Evolutionary conservation across 2,113 vertebrate species (phyloP), one percentile per base, ranked within the genome.

Genomic region (Dicerorhinus sumatrensis): DNA sequence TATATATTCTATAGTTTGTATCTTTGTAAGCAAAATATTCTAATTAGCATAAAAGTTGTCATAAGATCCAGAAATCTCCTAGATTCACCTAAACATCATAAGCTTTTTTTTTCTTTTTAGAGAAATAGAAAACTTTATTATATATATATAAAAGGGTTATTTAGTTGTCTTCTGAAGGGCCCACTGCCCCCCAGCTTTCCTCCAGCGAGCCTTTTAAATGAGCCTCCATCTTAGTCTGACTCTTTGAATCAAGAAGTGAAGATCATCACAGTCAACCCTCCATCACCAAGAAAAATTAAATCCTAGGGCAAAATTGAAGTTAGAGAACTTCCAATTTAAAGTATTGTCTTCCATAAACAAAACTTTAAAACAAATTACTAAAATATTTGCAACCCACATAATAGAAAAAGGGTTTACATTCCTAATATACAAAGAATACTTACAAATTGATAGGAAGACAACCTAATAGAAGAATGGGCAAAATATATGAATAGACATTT

Each of bases 21-120:
- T 86, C 79, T 87, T 92, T 83, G 2, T 83, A 94, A 96, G 42
- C 95, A 58, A 96, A 89, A 48, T 75, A 84, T 85, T 90, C 48
- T 51, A 76, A 92, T 90, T 83, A 75, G 33, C 33, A 65, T 75
- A 95, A 93, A 80, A 90, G 54, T 81, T 83, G 12, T 65, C 21
- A 51, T 76, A 51, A 86, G 51, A 80, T 77, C 31, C 51, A 94
- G 36, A 56, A 80, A 69, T 54, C 48, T 96, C 92, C 58, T 73
- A 92, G 63, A 95, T 91, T 79, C 70, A 88, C 33, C 9, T 79
- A 18, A 51, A 89, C 14, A 63, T 76, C 10, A 23, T 46, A 54
- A 67, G 1, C 9, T 51, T 60, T 54, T 29, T 39, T 23, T 81
- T 58, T 58, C 16, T 73, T 83, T 75, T 69, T 54, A 48, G 42